These are phyloP conservation scores for Tylochromis polylepis DNA, from an alignment of 2,113 vertebrate species.

Conservation along the genomic window DNA sequence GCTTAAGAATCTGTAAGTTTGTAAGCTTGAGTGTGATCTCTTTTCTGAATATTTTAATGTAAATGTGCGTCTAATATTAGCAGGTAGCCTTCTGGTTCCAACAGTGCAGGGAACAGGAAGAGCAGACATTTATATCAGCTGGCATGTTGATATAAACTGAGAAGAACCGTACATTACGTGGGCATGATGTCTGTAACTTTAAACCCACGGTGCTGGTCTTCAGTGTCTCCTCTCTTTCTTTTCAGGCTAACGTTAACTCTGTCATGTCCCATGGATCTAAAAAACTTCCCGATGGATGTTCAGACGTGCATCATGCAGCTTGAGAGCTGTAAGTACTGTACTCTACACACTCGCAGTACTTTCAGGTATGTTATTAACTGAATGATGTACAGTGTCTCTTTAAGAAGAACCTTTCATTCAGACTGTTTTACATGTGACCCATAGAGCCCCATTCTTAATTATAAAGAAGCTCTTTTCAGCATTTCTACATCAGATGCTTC, in stretches of 20 bases:
- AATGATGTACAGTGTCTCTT: background rate
- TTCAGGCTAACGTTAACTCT: conserved; percentile 89
- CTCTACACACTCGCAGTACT: background rate
- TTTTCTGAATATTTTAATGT: background rate
- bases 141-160: background rate
- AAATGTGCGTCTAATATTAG: background rate
- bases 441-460: background rate
- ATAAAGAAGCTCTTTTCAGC: background rate
- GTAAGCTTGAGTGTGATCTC: background rate
- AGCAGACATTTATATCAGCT: background rate
- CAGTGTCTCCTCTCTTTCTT: background rate
- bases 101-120: background rate
- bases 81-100: fast-evolving
- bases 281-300: conserved; percentile 98
- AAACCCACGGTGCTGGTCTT: background rate
- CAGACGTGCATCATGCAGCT: conserved; percentile 99
- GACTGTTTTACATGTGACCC: background rate
- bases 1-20: background rate
- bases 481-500: background rate
- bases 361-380: background rate
- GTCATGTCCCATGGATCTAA: conserved; percentile 97
- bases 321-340: conserved; percentile 89
- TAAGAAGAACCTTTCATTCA: background rate
- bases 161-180: background rate
- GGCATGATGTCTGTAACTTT: background rate